Conservation (phyloP, 2,888 invertebrate genomes). For the Cremastinae sp. region DNA sequence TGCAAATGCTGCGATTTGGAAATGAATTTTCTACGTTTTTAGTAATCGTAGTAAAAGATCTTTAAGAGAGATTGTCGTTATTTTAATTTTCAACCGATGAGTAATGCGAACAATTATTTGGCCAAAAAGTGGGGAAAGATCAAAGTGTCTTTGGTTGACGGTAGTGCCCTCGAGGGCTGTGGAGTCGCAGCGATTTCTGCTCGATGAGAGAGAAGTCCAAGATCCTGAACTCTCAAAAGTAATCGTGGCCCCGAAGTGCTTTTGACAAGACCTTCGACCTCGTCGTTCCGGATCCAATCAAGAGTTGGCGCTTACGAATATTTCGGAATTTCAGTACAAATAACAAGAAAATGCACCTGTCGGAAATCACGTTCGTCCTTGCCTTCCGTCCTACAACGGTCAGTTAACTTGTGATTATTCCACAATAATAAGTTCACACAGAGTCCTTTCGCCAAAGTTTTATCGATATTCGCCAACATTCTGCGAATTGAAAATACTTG, state of each 20-base stretch:
- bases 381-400: conserved; percentile 18
- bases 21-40: no score
- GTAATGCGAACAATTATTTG: no score
- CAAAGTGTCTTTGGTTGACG: no score
- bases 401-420: conserved; percentile 71
- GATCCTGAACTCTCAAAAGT: conserved; percentile 26
- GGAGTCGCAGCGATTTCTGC: conserved; percentile 11
- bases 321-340: conserved; percentile 15
- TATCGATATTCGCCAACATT: no score
- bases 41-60: no score
- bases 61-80: no score
- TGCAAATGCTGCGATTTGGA: no score
- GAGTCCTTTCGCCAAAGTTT: no score
- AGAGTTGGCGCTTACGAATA: conserved; percentile 44
- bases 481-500: no score
- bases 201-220: conserved; percentile 37
- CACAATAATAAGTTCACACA: conserved; percentile 66
- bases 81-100: no score
- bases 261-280: conserved; percentile 22
- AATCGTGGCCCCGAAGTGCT: conserved; percentile 5
- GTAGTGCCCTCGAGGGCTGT: conserved; percentile 29
- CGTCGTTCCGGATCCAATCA: conserved; percentile 47
- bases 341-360: conserved; percentile 3
- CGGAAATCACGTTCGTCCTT: conserved; percentile 28
- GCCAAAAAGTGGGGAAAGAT: no score